These are phyloP conservation scores for Ctenodactylus gundi DNA, from an alignment of 2,113 vertebrate genomes.

Conservation along the genomic window DNA sequence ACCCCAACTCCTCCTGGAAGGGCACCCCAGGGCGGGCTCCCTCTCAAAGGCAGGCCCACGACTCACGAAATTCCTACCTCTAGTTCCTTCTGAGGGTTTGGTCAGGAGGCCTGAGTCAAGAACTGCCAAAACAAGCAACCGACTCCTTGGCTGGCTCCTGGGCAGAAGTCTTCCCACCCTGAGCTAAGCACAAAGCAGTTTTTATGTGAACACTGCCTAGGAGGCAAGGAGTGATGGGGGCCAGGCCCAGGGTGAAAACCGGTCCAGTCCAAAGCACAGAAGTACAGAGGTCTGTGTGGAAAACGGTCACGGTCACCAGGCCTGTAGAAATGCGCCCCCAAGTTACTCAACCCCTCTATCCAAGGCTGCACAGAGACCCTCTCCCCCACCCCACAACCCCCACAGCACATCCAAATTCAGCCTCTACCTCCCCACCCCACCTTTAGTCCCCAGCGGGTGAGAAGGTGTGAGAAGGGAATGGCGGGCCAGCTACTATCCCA, in stretches of 20 bases:
- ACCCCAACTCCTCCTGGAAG: not conserved
- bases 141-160: not conserved
- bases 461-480: not conserved
- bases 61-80: slow-evolving; percentile 43
- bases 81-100: slow-evolving; percentile 2
- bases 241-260: not conserved
- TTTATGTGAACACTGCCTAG: slow-evolving; percentile 30
- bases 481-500: not conserved
- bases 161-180: not conserved
- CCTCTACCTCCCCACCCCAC: not conserved
- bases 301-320: not conserved
- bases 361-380: not conserved
- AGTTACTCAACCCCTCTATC: not conserved
- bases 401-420: not conserved
- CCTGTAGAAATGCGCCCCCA: not conserved
- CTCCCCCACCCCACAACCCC: not conserved
- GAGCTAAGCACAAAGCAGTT: slow-evolving; percentile 16
- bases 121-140: slow-evolving; percentile 45
- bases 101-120: slow-evolving; percentile 40
- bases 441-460: not conserved
- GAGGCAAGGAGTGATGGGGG: not conserved
- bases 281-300: not conserved
- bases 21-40: not conserved
- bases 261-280: not conserved
- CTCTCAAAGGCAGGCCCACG: not conserved